These are phyloP conservation scores for Agrochola circellaris DNA, from an alignment of 2,888 invertebrate genomes.

Conservation along the genomic window DNA sequence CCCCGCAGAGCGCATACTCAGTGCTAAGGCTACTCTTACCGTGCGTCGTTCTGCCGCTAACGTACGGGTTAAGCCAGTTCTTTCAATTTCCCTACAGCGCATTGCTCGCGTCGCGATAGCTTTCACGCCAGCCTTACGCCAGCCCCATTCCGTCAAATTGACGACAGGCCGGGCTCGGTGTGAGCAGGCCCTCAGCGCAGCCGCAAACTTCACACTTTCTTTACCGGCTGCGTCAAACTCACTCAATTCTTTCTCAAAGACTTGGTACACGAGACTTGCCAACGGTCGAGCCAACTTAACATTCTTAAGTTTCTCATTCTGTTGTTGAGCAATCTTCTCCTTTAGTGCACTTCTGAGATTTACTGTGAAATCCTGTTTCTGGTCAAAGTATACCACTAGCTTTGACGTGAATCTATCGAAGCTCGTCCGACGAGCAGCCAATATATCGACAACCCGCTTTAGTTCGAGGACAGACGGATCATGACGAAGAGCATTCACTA, in stretches of 20 bases:
- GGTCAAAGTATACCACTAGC: slow-evolving; percentile 77
- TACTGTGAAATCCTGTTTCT: slow-evolving; percentile 73
- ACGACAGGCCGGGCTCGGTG: slow-evolving; percentile 73
- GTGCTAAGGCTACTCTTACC: slow-evolving; percentile 69
- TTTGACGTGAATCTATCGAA: slow-evolving; percentile 73
- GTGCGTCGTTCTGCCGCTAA: slow-evolving; percentile 73
- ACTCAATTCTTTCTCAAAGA: slow-evolving; percentile 51
- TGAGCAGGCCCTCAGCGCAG: slow-evolving; percentile 73
- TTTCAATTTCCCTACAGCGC: slow-evolving; percentile 67
- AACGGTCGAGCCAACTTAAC: slow-evolving; percentile 58
- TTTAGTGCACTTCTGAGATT: slow-evolving; percentile 60
- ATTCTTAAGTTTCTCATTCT: slow-evolving; percentile 31
- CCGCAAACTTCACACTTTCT: slow-evolving; percentile 62
- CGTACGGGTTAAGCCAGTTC: slow-evolving; percentile 61
- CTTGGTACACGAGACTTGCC: slow-evolving; percentile 50
- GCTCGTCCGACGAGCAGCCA: slow-evolving; percentile 60
- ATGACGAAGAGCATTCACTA: slow-evolving; percentile 50
- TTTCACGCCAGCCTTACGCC: slow-evolving; percentile 76
- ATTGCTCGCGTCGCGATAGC: slow-evolving; percentile 75
- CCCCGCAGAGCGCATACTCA: slow-evolving; percentile 57
- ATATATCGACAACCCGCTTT: slow-evolving; percentile 57
- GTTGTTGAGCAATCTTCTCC: slow-evolving; percentile 30
- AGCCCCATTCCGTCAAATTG: slow-evolving; percentile 70
- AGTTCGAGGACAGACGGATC: slow-evolving; percentile 35
- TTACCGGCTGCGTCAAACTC: slow-evolving; percentile 53